Base-by-base conservation (phyloP, 2,797 vertebrate genomes). In the Thalassophryne amazonica region DNA sequence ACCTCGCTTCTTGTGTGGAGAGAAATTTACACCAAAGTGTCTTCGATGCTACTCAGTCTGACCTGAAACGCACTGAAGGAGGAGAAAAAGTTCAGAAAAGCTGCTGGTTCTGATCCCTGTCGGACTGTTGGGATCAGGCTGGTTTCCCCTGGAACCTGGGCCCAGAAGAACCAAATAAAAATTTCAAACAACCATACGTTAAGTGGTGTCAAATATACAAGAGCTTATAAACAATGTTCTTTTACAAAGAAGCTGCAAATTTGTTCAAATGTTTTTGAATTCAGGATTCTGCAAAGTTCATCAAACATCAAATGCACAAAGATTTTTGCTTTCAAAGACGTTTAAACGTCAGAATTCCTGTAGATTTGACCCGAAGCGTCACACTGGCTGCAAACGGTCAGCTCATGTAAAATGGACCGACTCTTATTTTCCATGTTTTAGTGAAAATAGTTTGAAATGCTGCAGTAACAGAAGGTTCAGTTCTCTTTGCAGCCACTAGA, bases 61-160 rank as follows among this genome's bases (percentile, higher is more conserved):
- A 66, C 57, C 59, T 72, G 22, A 53, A 7, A 59, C 22, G 47
- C 31, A 41, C 43, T 32, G 7, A 21, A 35, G 32, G 48, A 39
- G 58, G 54, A 49, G 58, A 33, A 64, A 63, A 76, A 64, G 54
- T 47, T 63, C 47, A 41, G 38, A 75, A 60, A 63, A 78, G 69
- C 73, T 82, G 81, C 81, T 81, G 78, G 73, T 80, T 84, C 57
- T 13, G 27, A 56, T 53, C 53, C 71, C 33, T 45, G 6, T 51
- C 35, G 36, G 12, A 32, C 27, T n/a, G 3, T 13, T 53, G 9
- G 40, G 22, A 24, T 42, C 51, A 48, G 24, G 31, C 28, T 31
- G 18, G 1, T 2, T 3, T 4, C 7, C 15, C 9, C 29, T 21
- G n/a, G n/a, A n/a, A n/a, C 51, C 33, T 23, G 22, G 31, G 42